These are phyloP conservation scores for Micromesistius poutassou DNA, from an alignment of 2,797 vertebrate genomes.

Conservation along the genomic window DNA sequence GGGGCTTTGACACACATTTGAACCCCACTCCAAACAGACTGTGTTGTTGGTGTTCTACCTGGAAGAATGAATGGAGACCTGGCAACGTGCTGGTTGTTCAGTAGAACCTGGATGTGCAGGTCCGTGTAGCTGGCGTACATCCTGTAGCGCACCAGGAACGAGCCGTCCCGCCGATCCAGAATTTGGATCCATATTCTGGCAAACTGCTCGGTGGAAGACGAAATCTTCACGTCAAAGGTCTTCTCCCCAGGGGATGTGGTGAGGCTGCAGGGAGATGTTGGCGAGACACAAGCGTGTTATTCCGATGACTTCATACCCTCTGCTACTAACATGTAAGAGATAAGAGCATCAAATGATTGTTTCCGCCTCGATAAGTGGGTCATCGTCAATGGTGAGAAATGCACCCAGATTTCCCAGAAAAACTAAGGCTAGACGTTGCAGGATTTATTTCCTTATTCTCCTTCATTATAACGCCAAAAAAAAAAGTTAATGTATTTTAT, in stretches of 20 bases:
- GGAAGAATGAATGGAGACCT: conserved; percentile 86
- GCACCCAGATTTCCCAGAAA: background rate
- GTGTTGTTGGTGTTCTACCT: conserved; percentile 71
- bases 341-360: background rate
- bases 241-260: conserved; percentile 87
- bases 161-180: conserved; percentile 91
- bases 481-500: background rate
- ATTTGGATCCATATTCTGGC: conserved; percentile 91
- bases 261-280: conserved; percentile 68
- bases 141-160: conserved; percentile 91
- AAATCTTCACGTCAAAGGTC: conserved; percentile 86
- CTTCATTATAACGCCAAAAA: background rate
- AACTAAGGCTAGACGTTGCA: background rate
- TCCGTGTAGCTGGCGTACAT: conserved; percentile 92
- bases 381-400: background rate
- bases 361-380: background rate
- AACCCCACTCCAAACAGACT: background rate
- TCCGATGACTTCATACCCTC: background rate
- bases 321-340: background rate
- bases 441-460: background rate
- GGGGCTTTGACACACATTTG: background rate
- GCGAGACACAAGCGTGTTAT: no score
- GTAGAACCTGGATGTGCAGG: conserved; percentile 81
- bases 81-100: conserved; percentile 76
- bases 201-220: conserved; percentile 82